Evolutionary conservation across 2,113 vertebrate genomes (phyloP).

Genomic region (Cheilinus undulatus): DNA sequence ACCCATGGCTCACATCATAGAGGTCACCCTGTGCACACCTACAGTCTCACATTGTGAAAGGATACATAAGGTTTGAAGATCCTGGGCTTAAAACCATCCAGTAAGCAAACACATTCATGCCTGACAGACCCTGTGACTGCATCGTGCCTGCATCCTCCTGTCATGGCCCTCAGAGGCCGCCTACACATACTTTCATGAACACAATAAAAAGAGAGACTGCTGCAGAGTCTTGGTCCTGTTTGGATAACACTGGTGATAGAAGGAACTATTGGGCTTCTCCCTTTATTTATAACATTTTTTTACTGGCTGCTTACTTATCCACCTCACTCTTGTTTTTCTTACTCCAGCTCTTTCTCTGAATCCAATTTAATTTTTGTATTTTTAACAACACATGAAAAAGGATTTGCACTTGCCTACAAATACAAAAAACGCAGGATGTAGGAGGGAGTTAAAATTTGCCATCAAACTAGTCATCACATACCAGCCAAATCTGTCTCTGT

Average conservation of each 20-base stretch:
- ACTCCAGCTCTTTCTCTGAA: constrained; percentile 34
- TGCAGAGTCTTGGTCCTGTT: constrained; percentile 37
- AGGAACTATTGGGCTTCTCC: constrained; percentile 44
- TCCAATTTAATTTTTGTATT: constrained; percentile 32
- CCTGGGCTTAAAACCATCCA: constrained; percentile 24
- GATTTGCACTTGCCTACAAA: constrained; percentile 30
- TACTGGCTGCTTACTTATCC: constrained; percentile 44
- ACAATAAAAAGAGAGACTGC: constrained; percentile 38
- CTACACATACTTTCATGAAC: constrained; percentile 19
- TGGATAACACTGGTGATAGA: constrained; percentile 47
- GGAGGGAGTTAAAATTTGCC: neutral
- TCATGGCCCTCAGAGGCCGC: constrained; percentile 29
- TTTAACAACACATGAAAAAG: constrained; percentile 26
- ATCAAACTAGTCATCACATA: constrained; percentile 20
- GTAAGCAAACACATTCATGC: constrained; percentile 21
- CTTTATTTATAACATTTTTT: constrained; percentile 52
- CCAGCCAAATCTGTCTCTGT: constrained; percentile 21
- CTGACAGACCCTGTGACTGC: constrained; percentile 35
- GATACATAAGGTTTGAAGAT: constrained; percentile 32
- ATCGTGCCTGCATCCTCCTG: constrained; percentile 28
- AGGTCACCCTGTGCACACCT: constrained; percentile 17
- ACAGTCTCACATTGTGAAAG: constrained; percentile 16
- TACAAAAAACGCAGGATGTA: constrained; percentile 6
- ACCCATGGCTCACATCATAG: constrained; percentile 92
- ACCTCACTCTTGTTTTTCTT: constrained; percentile 3